Evolutionary conservation across 2,888 invertebrate species (phyloP), one percentile per base, ranked within the genome.

Genomic region (Mellilla xanthometata): DNA sequence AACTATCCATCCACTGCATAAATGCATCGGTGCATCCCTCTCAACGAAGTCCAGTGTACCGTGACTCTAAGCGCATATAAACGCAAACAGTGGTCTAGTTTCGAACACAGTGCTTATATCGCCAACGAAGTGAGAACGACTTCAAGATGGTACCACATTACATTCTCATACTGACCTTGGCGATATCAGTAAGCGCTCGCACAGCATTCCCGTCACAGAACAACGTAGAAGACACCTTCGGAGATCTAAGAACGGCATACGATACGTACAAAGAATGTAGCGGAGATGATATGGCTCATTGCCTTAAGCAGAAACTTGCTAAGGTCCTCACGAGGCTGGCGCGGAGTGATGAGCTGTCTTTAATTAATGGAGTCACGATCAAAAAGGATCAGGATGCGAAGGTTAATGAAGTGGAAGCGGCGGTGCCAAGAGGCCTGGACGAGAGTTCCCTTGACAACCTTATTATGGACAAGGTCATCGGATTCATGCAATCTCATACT

Each of bases 211-310:
- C 87, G 12, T 77, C 78, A 54, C 89, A 91, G 57, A 92, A 86
- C 65, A 80, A 73, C 63, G 72, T 79, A 60, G 81, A 88, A 59
- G 81, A 70, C 8, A 74, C 91, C 54, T 81, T 94, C 54, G 92
- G 93, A 54, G 95, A 95, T 63, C 80, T 95, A 3, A 92, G 93
- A 60, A 91, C 93, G 65, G 92, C 95, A 55, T 95, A 94, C 68
- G 94, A 95, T 72, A 92, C 95, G 54, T 96, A 96, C 81, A 94
- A 94, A 76, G 95, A 96, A 65, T 96, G 96, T 85, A 91, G 94
- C 48, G 92, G 92, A 39, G 85, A 91, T 50, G 94, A 94, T 56
- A 75, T 94, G 19, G 90, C 93, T 2, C 92, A 94, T 48, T 96
- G 96, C 61, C 86, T 96, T 38, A 96, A 96, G 76, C 81, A 95